phyloP scores from a whole-genome alignment of 2,113 vertebrate species.

The Eudyptes chrysolophus region DNA sequence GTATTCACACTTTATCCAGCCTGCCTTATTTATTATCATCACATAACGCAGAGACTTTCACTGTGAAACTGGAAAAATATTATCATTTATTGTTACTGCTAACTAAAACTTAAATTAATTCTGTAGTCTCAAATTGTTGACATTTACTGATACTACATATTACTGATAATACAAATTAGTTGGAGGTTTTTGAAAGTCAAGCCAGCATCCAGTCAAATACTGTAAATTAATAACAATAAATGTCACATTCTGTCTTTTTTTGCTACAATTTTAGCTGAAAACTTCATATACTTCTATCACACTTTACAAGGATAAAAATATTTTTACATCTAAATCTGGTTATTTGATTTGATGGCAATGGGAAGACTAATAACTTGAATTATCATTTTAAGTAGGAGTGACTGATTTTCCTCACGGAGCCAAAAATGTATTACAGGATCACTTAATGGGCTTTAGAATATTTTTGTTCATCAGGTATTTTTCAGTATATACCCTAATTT shows the following conservation, averaged over 20 bases:
- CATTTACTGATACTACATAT: neutral
- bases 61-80: neutral
- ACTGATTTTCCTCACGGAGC: slow-evolving; percentile 7
- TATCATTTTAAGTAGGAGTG: slow-evolving; percentile 48
- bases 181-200: neutral
- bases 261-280: neutral
- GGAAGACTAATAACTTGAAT: slow-evolving; percentile 38
- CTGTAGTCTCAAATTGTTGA: neutral
- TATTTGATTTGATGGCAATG: neutral
- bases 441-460: neutral
- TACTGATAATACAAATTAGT: neutral
- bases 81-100: neutral
- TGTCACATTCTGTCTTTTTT: neutral
- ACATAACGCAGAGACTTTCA: neutral
- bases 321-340: slow-evolving; percentile 7
- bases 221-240: neutral
- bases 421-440: neutral
- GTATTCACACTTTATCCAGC: neutral
- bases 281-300: neutral
- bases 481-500: neutral
- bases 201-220: neutral
- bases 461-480: neutral
- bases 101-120: neutral
- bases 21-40: neutral
- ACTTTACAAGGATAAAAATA: slow-evolving; percentile 31